Conservation (phyloP, 2,113 vertebrate genomes). For the Solea senegalensis region DNA sequence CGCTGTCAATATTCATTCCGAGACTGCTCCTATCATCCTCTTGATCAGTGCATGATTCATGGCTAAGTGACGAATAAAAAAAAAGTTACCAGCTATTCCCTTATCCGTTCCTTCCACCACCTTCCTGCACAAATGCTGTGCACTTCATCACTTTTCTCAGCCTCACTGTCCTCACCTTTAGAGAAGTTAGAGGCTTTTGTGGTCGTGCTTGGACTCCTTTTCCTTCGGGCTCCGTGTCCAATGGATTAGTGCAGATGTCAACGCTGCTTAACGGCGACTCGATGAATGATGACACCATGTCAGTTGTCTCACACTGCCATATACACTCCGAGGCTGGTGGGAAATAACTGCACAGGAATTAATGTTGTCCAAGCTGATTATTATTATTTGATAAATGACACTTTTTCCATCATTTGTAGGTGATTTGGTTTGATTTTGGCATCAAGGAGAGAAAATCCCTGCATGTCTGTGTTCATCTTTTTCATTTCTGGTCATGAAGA, state of each 20-base stretch:
- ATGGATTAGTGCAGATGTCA: conserved; percentile 75
- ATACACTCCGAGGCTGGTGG: conserved; percentile 2
- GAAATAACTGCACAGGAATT: conserved; percentile 13
- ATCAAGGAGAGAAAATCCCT: background rate
- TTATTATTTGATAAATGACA: background rate
- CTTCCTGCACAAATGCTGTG: conserved; percentile 6
- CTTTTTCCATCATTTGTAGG: background rate
- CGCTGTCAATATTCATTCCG: conserved; percentile 17
- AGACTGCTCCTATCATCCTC: background rate
- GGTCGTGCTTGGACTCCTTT: conserved; percentile 51
- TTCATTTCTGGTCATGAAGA: background rate
- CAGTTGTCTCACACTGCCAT: conserved; percentile 55
- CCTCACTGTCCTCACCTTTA: conserved; percentile 34
- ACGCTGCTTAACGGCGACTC: conserved; percentile 62
- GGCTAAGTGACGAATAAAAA: background rate
- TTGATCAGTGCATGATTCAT: conserved; percentile 2
- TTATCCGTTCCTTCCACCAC: background rate
- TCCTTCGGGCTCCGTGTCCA: conserved; percentile 61
- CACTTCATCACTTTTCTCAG: conserved; percentile 19
- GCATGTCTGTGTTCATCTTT: too few relatives aligned
- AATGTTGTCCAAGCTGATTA: conserved; percentile 3
- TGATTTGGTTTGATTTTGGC: background rate
- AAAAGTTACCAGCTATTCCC: background rate
- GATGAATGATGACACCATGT: conserved; percentile 70
- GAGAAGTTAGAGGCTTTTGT: conserved; percentile 33